phyloP scores from a whole-genome alignment of 2,888 invertebrate species.

The Acanthosepion lycidas region DNA sequence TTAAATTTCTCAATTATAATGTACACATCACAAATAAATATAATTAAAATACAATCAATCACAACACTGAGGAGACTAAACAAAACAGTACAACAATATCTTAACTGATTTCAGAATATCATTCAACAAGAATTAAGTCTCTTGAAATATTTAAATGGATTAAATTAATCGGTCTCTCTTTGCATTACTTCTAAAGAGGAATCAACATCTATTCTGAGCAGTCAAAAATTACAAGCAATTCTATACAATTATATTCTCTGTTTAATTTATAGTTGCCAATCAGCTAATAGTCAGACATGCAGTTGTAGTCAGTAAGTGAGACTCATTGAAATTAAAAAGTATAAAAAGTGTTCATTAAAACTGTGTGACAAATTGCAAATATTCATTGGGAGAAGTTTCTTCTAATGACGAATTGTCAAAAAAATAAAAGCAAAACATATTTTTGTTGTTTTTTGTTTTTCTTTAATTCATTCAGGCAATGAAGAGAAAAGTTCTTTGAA shows the following conservation, averaged over 20 bases:
- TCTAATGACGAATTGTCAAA: too few species aligned
- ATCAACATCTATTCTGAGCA: not conserved
- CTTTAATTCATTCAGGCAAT: too few species aligned
- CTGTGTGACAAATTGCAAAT: too few species aligned
- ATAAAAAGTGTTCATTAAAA: too few species aligned
- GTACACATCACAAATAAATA: not conserved
- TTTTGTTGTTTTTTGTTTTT: too few species aligned
- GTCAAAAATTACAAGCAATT: not conserved
- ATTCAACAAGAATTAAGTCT: slow-evolving; percentile 4
- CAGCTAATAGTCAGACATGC: too few species aligned
- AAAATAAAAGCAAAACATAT: too few species aligned
- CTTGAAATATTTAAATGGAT: not conserved
- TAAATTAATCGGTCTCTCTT: not conserved
- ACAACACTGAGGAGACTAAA: not conserved
- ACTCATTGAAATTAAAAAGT: too few species aligned
- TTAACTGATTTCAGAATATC: not conserved
- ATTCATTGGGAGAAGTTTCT: too few species aligned
- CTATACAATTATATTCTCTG: not conserved
- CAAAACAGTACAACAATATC: not conserved
- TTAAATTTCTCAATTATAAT: too few species aligned
- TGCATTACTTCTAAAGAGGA: not conserved
- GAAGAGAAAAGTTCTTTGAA: too few species aligned
- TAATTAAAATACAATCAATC: not conserved
- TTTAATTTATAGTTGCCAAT: not conserved
- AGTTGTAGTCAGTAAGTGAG: too few species aligned